phyloP scores from a whole-genome alignment of 2,113 vertebrate species.

The Cottus gobio region DNA sequence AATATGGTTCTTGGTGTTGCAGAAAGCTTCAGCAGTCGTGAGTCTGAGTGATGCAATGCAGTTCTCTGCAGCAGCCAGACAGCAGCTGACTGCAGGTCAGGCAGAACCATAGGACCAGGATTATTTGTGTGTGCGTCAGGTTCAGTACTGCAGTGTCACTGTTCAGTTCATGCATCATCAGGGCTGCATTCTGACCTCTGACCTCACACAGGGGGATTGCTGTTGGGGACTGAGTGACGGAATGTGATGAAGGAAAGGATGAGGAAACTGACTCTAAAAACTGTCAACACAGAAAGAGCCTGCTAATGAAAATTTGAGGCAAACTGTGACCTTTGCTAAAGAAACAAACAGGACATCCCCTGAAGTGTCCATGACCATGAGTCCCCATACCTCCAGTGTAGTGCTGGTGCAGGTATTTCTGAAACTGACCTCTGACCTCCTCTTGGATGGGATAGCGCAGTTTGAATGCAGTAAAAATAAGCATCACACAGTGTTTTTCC shows the following conservation, averaged over 20 bases:
- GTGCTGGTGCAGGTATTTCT: neutral
- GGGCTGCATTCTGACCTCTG: neutral
- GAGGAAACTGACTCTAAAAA: neutral
- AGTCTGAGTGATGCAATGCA: conserved; percentile 65
- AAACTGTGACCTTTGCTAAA: conserved; percentile 17
- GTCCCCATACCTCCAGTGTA: too few relatives aligned
- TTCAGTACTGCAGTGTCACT: conserved; percentile 33
- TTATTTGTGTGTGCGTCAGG: conserved; percentile 26
- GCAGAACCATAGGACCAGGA: neutral
- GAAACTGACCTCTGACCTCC: conserved; percentile 34
- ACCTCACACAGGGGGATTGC: neutral
- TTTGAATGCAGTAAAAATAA: conserved; percentile 45
- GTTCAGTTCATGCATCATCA: neutral
- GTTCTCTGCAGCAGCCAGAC: conserved; percentile 52
- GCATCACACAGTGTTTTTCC: conserved; percentile 41
- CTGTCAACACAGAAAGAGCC: neutral
- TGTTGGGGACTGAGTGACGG: neutral
- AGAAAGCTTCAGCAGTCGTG: neutral
- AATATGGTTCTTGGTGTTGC: neutral
- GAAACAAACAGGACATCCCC: neutral
- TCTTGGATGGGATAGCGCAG: neutral
- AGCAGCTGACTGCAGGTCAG: conserved; percentile 42
- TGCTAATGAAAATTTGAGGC: neutral
- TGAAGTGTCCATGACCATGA: neutral
- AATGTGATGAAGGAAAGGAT: neutral